Evolutionary conservation across 2,113 vertebrate genomes (phyloP), one percentile per base, ranked within the genome.

Genomic region (Oophaga pumilio): DNA sequence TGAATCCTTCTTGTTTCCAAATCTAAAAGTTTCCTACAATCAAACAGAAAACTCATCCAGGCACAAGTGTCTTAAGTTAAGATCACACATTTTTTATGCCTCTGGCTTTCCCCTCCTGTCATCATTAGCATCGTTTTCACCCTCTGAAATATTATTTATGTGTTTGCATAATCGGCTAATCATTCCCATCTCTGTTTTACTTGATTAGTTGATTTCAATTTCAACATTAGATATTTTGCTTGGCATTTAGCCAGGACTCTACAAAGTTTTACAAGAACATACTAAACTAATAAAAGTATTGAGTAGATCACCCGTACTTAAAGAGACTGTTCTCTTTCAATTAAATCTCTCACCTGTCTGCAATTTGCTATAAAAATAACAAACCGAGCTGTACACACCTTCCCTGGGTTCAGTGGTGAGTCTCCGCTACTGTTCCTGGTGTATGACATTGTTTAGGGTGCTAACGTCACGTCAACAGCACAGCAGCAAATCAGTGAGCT

Each of bases 1-100:
- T 49, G 59, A 33, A 82, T 80, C n/a, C 79, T 62, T 10, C 26
- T 82, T 82, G 18, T 82, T 82, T 82, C 79, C 79, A 82, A 62
- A 82, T 56, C 17, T 82, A 62, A 82, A 82, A 26, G 28, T 82
- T 82, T 60, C 59, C 57, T 57, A 28, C 33, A 64, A 64, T 82
- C 79, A 64, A 73, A 33, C 28, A 33, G 17, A 49, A 82, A 82
- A 82, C 57, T 5, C 26, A 28, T 43, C 28, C 12, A 64, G 28
- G 62, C 57, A 49, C 77, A 9, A 64, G 57, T 49, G 78, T 81
- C 3, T 57, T 79, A 56, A 20, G 24, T 17, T 81, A 81, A 81
- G 56, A 82, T 62, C 8, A 60, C 22, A 62, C 7, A 60, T 62
- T 33, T 80, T 62, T 81, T 43, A 60, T 43, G 15, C 14, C 24